Conservation (phyloP, 2,888 invertebrate genomes). For the Hyposoter dolosus region DNA sequence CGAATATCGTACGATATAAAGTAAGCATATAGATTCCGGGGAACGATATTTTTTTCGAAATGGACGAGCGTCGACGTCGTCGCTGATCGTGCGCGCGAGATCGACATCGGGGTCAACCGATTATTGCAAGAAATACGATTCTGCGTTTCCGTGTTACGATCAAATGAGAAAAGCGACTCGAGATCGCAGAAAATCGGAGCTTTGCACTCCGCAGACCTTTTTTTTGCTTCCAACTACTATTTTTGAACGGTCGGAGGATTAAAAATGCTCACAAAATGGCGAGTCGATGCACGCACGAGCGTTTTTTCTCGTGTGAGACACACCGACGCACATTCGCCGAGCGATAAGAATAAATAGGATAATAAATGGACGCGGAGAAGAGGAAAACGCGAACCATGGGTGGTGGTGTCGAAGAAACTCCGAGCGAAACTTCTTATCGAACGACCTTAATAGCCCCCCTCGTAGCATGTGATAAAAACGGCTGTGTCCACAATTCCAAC, state of each 20-base stretch:
- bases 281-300: neutral
- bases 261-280: slow-evolving; percentile 9
- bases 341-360: neutral
- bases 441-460: slow-evolving; percentile 77
- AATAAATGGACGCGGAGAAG: neutral
- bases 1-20: slow-evolving; percentile 23
- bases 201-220: neutral
- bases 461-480: slow-evolving; percentile 65
- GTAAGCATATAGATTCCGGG: neutral
- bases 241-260: neutral
- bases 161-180: neutral
- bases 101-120: slow-evolving; percentile 5
- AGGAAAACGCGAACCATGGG: slow-evolving; percentile 13
- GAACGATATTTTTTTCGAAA: slow-evolving; percentile 20
- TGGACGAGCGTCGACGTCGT: neutral
- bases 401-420: slow-evolving; percentile 17
- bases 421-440: slow-evolving; percentile 70
- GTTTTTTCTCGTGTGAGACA: neutral
- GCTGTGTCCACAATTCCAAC: slow-evolving; percentile 70
- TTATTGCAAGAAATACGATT: neutral
- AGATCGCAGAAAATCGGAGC: neutral
- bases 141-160: slow-evolving; percentile 33
- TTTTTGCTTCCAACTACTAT: neutral
- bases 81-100: neutral
- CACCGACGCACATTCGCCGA: neutral